Conservation (phyloP, 2,113 vertebrate genomes). For the Mystacornis crossleyi region DNA sequence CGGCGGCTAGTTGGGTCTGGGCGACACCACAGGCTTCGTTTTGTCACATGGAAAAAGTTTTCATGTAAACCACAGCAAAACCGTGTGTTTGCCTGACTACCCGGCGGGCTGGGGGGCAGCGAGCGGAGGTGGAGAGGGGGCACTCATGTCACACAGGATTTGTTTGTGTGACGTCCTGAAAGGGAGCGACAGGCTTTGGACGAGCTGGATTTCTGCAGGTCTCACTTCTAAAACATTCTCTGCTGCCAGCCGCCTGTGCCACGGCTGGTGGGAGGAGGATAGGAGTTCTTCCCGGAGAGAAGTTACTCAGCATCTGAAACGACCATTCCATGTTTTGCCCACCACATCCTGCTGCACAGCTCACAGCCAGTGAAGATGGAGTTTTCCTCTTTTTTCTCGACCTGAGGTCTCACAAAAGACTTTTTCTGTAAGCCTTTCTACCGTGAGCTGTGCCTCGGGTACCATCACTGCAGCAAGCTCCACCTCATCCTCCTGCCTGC, state of each 20-base stretch:
- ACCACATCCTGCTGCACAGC: background rate
- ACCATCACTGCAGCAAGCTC: background rate
- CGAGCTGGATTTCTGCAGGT: background rate
- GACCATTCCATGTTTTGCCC: background rate
- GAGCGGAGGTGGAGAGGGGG: background rate
- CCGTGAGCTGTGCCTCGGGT: fast-evolving
- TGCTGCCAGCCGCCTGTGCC: background rate
- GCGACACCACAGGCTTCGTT: background rate
- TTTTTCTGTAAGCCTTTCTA: background rate
- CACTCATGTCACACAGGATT: background rate
- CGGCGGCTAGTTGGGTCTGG: background rate
- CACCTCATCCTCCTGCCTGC: background rate
- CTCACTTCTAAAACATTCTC: background rate
- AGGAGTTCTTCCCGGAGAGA: background rate
- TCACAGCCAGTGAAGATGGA: fast-evolving
- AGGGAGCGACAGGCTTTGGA: background rate
- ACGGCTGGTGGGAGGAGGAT: background rate
- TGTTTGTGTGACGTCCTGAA: fast-evolving
- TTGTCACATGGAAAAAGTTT: background rate
- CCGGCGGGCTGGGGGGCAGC: fast-evolving
- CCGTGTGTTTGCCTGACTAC: fast-evolving
- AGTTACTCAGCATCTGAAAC: background rate
- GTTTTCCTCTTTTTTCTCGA: background rate
- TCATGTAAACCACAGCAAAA: background rate
- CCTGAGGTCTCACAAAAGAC: background rate